These are phyloP conservation scores for Cyrtodaria siliqua DNA, from an alignment of 2,888 invertebrate species.

Conservation along the genomic window DNA sequence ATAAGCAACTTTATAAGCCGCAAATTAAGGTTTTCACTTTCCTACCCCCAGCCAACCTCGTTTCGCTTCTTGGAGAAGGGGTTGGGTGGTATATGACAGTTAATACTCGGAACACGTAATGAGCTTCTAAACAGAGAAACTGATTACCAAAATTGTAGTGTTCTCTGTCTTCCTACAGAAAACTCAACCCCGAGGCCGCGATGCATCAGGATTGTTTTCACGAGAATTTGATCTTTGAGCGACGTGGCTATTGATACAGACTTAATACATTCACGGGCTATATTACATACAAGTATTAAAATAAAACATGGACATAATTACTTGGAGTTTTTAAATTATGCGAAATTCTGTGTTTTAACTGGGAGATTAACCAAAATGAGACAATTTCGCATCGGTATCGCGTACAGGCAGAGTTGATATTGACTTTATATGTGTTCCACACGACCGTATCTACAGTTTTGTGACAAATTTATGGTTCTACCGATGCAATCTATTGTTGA, in stretches of 20 bases:
- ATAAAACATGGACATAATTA: slow-evolving; percentile 24
- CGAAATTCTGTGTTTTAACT: slow-evolving; percentile 22
- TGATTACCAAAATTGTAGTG: too few species aligned
- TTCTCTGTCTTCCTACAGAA: too few species aligned
- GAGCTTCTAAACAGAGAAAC: too few species aligned
- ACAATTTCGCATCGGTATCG: slow-evolving; percentile 28
- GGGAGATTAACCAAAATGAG: slow-evolving; percentile 9
- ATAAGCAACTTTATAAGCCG: too few species aligned
- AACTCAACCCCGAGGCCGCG: too few species aligned
- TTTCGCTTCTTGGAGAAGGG: too few species aligned
- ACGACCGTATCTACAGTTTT: slow-evolving; percentile 7
- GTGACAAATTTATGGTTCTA: slow-evolving; percentile 15
- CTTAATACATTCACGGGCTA: slow-evolving; percentile 2
- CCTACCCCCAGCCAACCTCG: too few species aligned
- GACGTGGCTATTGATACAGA: slow-evolving; percentile 22
- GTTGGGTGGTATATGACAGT: too few species aligned
- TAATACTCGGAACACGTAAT: too few species aligned
- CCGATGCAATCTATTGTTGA: slow-evolving; percentile 3
- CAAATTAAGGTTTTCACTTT: too few species aligned
- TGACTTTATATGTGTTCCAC: slow-evolving; percentile 23
- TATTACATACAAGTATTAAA: neutral
- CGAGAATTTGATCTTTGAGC: slow-evolving; percentile 19
- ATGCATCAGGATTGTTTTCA: neutral
- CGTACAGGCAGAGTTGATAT: slow-evolving; percentile 17
- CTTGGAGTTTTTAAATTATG: slow-evolving; percentile 18